A percentile compares a stretch with the other conserved stretches of the same genome.
phyloP scores from a whole-genome alignment of 2,113 vertebrate genomes.

The Lepidothrix coronata region DNA sequence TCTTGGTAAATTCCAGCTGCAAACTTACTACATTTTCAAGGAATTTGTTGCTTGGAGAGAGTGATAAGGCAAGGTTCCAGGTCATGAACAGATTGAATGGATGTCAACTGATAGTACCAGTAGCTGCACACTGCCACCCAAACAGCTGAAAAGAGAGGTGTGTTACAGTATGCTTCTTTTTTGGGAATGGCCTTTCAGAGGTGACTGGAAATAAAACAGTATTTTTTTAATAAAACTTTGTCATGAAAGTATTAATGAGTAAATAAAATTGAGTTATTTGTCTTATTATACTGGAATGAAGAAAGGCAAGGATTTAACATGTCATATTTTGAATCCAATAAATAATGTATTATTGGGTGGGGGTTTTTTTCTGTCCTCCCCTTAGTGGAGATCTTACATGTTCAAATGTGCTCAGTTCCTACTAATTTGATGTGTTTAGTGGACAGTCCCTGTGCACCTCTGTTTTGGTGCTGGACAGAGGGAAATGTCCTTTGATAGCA shows the following conservation, averaged over 20 bases:
- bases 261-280: not conserved
- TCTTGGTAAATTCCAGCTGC: not conserved
- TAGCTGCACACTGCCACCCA: fast-evolving
- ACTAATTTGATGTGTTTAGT: not conserved
- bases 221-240: not conserved
- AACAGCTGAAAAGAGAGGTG: not conserved
- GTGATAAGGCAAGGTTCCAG: not conserved
- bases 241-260: not conserved
- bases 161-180: not conserved
- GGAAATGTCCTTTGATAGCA: not conserved
- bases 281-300: not conserved
- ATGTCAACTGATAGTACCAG: not conserved
- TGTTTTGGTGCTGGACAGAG: not conserved
- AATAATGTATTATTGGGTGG: not conserved
- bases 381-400: not conserved
- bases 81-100: not conserved
- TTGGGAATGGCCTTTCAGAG: not conserved
- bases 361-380: too few species aligned
- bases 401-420: not conserved
- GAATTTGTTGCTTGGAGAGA: not conserved
- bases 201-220: not conserved
- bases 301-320: not conserved
- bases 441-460: not conserved
- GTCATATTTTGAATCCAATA: not conserved
- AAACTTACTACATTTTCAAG: not conserved